Percentiles rank a stretch among this genome's conserved stretches.
Conservation (phyloP, 2,888 invertebrate species). For the Apotomis turbidana region DNA sequence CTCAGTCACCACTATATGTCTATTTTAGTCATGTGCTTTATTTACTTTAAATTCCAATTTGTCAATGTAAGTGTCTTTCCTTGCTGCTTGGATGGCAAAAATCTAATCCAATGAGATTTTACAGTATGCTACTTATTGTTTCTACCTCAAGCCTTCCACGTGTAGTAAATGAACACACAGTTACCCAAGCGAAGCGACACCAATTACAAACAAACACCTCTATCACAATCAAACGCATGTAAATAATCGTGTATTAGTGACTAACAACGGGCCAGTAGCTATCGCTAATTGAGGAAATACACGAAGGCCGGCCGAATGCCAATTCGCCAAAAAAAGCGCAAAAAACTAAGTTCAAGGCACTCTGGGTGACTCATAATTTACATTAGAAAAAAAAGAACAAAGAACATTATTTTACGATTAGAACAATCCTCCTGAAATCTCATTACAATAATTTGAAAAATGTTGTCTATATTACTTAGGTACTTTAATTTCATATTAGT, state of each 20-base stretch:
- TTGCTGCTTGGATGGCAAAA: too few relatives aligned
- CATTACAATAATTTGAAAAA: conserved; percentile 31
- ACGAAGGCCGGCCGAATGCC: conserved; percentile 68
- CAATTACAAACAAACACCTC: conserved; percentile 19
- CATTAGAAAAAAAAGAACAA: conserved; percentile 64
- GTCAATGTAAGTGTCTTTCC: too few relatives aligned
- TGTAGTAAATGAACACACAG: not conserved
- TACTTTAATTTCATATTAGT: conserved; percentile 40
- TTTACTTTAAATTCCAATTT: too few relatives aligned
- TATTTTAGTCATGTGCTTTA: too few relatives aligned
- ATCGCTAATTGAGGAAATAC: conserved; percentile 75
- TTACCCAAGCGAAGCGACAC: conserved; percentile 19
- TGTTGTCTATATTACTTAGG: conserved; percentile 15
- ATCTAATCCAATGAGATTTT: too few relatives aligned
- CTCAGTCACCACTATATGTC: too few relatives aligned
- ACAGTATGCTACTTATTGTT: too few relatives aligned
- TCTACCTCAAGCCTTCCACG: not conserved
- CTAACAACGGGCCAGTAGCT: conserved; percentile 43
- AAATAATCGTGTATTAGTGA: conserved; percentile 36
- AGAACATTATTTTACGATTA: conserved; percentile 55
- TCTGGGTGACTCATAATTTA: conserved; percentile 64
- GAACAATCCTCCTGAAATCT: conserved; percentile 30
- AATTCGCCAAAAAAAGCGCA: conserved; percentile 67
- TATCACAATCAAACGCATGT: conserved; percentile 38
- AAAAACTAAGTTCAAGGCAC: conserved; percentile 66